Base-by-base conservation (phyloP, 2,797 vertebrate genomes). In the Tokudaia muenninki region DNA sequence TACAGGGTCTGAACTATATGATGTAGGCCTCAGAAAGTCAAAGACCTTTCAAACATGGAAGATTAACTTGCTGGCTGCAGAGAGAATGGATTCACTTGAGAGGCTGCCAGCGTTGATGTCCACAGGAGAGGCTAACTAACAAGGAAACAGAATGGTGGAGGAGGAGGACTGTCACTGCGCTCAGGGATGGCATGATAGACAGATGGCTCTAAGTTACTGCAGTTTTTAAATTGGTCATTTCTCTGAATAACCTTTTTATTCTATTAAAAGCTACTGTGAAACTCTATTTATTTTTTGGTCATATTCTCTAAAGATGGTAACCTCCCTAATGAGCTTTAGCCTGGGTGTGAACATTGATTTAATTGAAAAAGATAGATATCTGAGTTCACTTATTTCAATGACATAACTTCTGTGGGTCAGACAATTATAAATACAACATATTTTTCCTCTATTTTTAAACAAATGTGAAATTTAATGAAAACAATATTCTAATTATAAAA, bases 381-480 rank as follows among this genome's bases (percentile, higher is more conserved):
- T 50, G n/a, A 31, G 19, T 41, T 75, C 44, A 59, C 7, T 63
- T 93, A 79, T 61, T 90, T 92, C 50, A 77, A 70, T n/a, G 3
- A 81, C 1, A 50, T 14, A 87, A 83, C 12, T 95, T 16, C 19
- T 70, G 12, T n/a, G 5, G 29, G 41, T 86, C 44, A 93, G 31
- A 59, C 24, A 72, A 90, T n/a, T 52, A 96, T 50, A 92, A 70
- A 84, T 3, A 86, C 2, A 87, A 59, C 37, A 34, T 11, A 26
- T 61, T 11, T 87, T 52, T 37, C 41, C 8, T 57, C 55, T 94
- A 77, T 65, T 86, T 84, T 95, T 92, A 52, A 93, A 57, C 84
- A 65, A 41, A 57, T 86, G 31, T 50, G 22, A 84, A 92, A 70
- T 80, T 87, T 14, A 70, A 29, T 84, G 63, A 47, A 86, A 88